A percentile compares a stretch with the other conserved stretches of the same genome.
phyloP scores from a whole-genome alignment of 2,113 vertebrate species.

The Channa maculata region DNA sequence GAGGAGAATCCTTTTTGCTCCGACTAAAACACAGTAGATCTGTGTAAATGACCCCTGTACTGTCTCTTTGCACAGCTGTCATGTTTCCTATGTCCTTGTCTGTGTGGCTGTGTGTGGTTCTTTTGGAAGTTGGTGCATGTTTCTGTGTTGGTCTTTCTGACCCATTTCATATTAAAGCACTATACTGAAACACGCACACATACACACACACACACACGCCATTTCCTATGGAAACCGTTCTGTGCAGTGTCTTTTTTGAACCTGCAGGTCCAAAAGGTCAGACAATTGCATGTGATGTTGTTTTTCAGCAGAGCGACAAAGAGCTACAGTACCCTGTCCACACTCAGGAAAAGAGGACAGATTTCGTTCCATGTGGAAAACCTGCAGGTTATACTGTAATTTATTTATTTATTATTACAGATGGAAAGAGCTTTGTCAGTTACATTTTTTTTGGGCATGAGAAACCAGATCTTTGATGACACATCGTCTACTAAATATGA shows the following conservation, averaged over 20 bases:
- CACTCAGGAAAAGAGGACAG: conserved; percentile 7
- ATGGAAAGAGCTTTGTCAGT: no score
- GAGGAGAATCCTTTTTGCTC: not conserved
- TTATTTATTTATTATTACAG: no score
- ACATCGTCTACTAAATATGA: no score
- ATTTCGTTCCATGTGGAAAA: no score
- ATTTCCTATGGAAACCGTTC: conserved; percentile 58
- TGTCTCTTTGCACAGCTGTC: not conserved
- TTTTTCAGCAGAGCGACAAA: conserved; percentile 6
- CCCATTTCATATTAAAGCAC: not conserved
- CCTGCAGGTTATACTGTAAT: no score
- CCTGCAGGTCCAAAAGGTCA: conserved; percentile 29
- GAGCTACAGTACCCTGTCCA: not conserved
- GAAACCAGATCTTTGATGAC: no score
- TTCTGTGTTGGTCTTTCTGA: not conserved
- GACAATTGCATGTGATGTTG: not conserved
- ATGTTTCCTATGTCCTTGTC: not conserved
- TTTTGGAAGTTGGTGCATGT: not conserved
- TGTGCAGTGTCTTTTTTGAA: not conserved
- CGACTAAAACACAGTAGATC: not conserved
- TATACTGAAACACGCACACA: not conserved
- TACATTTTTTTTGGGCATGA: no score
- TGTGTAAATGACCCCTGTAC: conserved; percentile 5
- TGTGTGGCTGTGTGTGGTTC: not conserved
- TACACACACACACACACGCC: not conserved